Conservation (phyloP, 2,888 invertebrate genomes). For the Sphaerophoria taeniata region DNA sequence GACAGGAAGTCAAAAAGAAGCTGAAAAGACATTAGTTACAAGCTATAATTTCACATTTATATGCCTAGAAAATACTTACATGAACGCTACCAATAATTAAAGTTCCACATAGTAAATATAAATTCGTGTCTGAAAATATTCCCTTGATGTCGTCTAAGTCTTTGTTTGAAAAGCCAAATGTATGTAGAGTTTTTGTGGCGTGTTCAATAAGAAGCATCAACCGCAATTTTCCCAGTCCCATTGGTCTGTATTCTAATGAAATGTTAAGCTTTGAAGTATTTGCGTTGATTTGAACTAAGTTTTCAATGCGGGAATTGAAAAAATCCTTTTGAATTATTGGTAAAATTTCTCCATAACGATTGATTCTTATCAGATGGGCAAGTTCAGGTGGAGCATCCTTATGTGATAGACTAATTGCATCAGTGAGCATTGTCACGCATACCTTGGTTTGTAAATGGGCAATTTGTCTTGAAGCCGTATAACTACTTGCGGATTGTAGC, state of each 20-base stretch:
- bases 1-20: constrained; percentile 97
- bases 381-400: constrained; percentile 88
- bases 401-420: constrained; percentile 86
- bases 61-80: constrained; percentile 85
- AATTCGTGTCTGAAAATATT: constrained; percentile 97
- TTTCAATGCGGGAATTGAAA: constrained; percentile 90
- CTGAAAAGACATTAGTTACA: constrained; percentile 84
- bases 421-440: constrained; percentile 90
- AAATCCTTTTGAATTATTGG: constrained; percentile 94
- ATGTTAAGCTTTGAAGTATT: constrained; percentile 86
- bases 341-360: constrained; percentile 87
- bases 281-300: constrained; percentile 87
- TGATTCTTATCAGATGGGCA: constrained; percentile 86
- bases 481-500: neutral
- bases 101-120: constrained; percentile 94
- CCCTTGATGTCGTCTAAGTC: constrained; percentile 98
- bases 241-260: constrained; percentile 88
- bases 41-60: neutral
- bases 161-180: constrained; percentile 90
- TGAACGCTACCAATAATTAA: constrained; percentile 95
- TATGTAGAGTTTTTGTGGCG: constrained; percentile 88
- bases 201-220: constrained; percentile 90
- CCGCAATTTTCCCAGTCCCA: constrained; percentile 90
- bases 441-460: constrained; percentile 90
- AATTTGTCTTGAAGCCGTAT: constrained; percentile 84